Conservation (phyloP, 2,888 invertebrate genomes). For the Dynastes maya region DNA sequence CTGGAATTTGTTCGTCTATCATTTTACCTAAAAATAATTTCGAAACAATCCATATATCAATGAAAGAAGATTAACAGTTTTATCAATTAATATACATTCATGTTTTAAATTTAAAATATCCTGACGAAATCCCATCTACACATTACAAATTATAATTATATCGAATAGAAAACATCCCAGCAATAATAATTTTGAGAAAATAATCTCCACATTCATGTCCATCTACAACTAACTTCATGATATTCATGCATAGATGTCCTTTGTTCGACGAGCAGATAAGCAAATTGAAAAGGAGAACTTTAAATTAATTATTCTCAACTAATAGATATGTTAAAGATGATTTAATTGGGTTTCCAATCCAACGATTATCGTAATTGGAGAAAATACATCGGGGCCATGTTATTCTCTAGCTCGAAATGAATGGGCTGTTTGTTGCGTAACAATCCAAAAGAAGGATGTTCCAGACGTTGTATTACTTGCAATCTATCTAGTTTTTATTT, state of each 20-base stretch:
- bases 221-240: neutral
- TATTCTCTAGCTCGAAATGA: neutral
- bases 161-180: too few relatives aligned
- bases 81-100: too few relatives aligned
- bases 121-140: too few relatives aligned
- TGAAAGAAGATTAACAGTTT: too few relatives aligned
- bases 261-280: constrained; percentile 33
- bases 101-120: too few relatives aligned
- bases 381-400: neutral
- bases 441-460: neutral
- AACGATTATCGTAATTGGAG: constrained; percentile 23
- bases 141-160: too few relatives aligned
- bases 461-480: neutral
- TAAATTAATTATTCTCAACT: constrained; percentile 44
- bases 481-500: neutral
- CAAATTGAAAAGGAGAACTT: constrained; percentile 41
- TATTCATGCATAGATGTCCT: constrained; percentile 3
- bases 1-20: too few relatives aligned
- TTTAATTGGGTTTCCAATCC: constrained; percentile 21
- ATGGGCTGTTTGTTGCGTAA: neutral
- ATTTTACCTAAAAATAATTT: too few relatives aligned
- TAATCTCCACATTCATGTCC: too few relatives aligned
- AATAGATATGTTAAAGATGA: constrained; percentile 45
- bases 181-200: too few relatives aligned
- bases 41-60: too few relatives aligned